These are phyloP conservation scores for Anthopleura xanthogrammica DNA, from an alignment of 92 coral and sea anemone species.

Conservation along the genomic window DNA sequence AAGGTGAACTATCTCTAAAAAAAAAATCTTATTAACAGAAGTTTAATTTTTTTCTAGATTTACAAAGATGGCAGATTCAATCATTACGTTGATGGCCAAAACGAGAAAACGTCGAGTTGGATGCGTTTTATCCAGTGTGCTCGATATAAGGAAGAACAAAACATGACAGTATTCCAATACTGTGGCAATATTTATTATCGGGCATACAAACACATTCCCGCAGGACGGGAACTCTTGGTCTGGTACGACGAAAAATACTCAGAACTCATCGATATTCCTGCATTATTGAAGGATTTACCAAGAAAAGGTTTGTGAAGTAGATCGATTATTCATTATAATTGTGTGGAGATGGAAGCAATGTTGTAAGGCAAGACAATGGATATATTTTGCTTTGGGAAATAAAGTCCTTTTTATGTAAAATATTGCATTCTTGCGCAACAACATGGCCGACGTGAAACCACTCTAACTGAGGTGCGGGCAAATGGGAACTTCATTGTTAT, in stretches of 20 bases:
- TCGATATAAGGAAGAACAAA: conserved; percentile 88
- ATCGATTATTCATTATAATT: no score
- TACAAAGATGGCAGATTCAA: conserved; percentile 91
- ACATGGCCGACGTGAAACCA: no score
- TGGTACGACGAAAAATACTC: conserved; percentile 98
- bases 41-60: conserved; percentile 42
- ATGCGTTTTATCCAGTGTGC: conserved; percentile 96
- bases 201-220: conserved; percentile 78
- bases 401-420: no score
- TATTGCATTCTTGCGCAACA: no score
- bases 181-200: conserved; percentile 91
- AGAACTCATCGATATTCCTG: conserved; percentile 86
- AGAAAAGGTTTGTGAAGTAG: conserved; percentile 20
- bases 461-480: no score
- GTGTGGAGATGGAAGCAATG: no score
- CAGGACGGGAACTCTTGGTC: conserved; percentile 75
- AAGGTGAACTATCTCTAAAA: no score
- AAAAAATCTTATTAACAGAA: background rate
- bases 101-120: conserved; percentile 83
- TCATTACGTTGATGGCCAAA: conserved; percentile 89
- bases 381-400: no score
- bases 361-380: no score
- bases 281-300: conserved; percentile 57
- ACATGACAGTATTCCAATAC: conserved; percentile 96
- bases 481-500: no score